phyloP scores from a whole-genome alignment of 2,888 invertebrate species.

The Eumerus sabulonum region DNA sequence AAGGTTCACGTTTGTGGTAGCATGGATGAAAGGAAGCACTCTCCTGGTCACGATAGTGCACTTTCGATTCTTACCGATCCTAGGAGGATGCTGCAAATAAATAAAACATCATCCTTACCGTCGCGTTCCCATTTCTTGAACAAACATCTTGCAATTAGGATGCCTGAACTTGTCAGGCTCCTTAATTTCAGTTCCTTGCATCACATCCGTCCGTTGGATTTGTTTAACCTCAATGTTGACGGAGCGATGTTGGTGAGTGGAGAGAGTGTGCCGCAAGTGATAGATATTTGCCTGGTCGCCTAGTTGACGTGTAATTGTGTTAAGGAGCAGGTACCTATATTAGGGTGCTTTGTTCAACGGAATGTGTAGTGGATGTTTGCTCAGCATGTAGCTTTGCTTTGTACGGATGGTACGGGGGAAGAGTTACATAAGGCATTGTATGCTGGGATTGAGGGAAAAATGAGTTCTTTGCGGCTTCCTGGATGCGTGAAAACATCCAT shows the following conservation, averaged over 20 bases:
- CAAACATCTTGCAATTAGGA: slow-evolving; percentile 62
- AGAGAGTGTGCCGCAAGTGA: slow-evolving; percentile 47
- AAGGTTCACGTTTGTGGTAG: slow-evolving; percentile 18
- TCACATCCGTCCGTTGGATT: slow-evolving; percentile 18
- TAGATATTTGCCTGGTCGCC: slow-evolving; percentile 23
- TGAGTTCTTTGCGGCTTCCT: too few relatives aligned
- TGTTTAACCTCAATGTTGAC: slow-evolving; percentile 51
- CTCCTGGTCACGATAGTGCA: too few relatives aligned
- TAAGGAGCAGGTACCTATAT: slow-evolving; percentile 32
- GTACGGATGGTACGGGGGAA: too few relatives aligned
- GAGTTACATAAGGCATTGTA: too few relatives aligned
- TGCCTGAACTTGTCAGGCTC: slow-evolving; percentile 59
- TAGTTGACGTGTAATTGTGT: slow-evolving; percentile 38
- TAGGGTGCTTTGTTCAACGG: too few relatives aligned
- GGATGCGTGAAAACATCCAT: too few relatives aligned
- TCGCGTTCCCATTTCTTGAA: slow-evolving; percentile 46
- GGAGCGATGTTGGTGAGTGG: slow-evolving; percentile 31
- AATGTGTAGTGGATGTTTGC: too few relatives aligned
- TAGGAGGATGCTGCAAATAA: not conserved
- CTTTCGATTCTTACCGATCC: not conserved
- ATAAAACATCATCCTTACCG: too few relatives aligned
- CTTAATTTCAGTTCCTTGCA: slow-evolving; percentile 56
- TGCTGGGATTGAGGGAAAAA: too few relatives aligned
- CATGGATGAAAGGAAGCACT: too few relatives aligned
- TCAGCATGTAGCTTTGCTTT: too few relatives aligned